Conservation (phyloP, 2,888 invertebrate genomes). For the Tanytarsus gracilentus region DNA sequence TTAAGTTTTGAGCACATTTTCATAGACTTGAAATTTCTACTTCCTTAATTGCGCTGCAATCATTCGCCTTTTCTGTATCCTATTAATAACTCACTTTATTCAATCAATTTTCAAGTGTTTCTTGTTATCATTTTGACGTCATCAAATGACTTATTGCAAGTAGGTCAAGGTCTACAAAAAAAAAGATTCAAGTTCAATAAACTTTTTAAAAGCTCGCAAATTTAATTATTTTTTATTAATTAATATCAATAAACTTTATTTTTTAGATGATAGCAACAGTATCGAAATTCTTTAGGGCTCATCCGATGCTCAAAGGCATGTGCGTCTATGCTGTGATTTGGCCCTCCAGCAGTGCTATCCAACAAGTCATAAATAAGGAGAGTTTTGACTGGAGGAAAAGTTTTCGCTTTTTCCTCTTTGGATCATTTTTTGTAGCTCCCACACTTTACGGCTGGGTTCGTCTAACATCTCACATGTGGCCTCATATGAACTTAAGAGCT, state of each 20-base stretch:
- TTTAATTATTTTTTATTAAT: too few species aligned
- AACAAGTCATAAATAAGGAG: constrained; percentile 59
- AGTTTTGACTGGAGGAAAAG: constrained; percentile 60
- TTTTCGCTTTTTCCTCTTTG: constrained; percentile 65
- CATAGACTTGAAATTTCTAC: too few species aligned
- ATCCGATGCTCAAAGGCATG: constrained; percentile 48
- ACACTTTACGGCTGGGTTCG: constrained; percentile 62
- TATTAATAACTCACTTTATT: too few species aligned
- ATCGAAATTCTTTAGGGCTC: constrained; percentile 14
- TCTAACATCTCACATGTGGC: constrained; percentile 65
- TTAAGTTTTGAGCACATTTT: too few species aligned
- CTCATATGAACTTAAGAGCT: constrained; percentile 56
- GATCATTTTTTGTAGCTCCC: constrained; percentile 73
- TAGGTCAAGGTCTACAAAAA: too few species aligned
- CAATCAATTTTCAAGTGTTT: too few species aligned
- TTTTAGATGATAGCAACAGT: constrained; percentile 19
- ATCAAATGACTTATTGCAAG: too few species aligned
- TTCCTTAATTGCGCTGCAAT: too few species aligned
- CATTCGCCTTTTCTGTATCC: too few species aligned
- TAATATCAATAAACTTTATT: neutral
- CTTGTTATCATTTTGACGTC: too few species aligned
- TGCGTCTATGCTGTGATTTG: constrained; percentile 61
- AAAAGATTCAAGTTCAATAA: too few species aligned
- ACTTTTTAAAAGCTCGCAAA: too few species aligned
- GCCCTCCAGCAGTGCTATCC: constrained; percentile 63